Percentiles rank a stretch among this genome's conserved stretches.
These are phyloP conservation scores for Eleutherodactylus coqui DNA, from an alignment of 2,797 vertebrate species.

Conservation along the genomic window DNA sequence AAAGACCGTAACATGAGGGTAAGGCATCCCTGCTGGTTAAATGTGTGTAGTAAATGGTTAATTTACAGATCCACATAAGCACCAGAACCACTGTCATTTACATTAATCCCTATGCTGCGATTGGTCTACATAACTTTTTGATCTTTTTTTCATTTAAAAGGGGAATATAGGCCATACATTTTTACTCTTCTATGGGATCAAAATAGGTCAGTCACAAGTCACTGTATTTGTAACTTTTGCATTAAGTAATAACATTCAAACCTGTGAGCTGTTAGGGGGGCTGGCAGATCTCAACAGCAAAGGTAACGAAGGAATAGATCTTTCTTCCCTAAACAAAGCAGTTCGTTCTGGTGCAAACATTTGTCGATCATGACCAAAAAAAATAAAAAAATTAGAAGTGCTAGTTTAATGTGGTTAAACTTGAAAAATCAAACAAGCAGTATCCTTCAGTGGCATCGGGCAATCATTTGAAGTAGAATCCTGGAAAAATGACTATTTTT, in stretches of 20 bases:
- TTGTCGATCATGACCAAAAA: neutral
- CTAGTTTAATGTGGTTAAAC: constrained; percentile 41
- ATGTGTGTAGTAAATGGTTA: constrained; percentile 83
- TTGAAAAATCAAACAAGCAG: constrained; percentile 29
- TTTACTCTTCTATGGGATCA: neutral
- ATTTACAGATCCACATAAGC: constrained; percentile 85
- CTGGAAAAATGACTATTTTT: constrained; percentile 37
- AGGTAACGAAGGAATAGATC: neutral
- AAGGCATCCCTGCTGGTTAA: constrained; percentile 99
- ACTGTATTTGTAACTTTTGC: neutral
- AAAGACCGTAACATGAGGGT: constrained; percentile 87
- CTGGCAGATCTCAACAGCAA: constrained; percentile 11
- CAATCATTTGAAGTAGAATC: constrained; percentile 26
- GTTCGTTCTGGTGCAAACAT: constrained; percentile 29
- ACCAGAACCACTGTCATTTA: constrained; percentile 86
- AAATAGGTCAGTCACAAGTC: neutral
- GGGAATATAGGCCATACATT: neutral
- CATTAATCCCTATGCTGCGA: constrained; percentile 17
- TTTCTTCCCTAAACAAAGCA: neutral
- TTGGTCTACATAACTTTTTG: neutral
- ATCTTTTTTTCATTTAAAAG: constrained; percentile 6
- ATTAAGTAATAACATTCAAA: constrained; percentile 37
- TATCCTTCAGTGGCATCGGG: constrained; percentile 38
- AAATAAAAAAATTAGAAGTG: constrained; percentile 33
- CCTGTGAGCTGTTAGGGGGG: neutral